These are phyloP conservation scores for Epistrophe grossulariae DNA, from an alignment of 2,888 invertebrate genomes.

Conservation along the genomic window DNA sequence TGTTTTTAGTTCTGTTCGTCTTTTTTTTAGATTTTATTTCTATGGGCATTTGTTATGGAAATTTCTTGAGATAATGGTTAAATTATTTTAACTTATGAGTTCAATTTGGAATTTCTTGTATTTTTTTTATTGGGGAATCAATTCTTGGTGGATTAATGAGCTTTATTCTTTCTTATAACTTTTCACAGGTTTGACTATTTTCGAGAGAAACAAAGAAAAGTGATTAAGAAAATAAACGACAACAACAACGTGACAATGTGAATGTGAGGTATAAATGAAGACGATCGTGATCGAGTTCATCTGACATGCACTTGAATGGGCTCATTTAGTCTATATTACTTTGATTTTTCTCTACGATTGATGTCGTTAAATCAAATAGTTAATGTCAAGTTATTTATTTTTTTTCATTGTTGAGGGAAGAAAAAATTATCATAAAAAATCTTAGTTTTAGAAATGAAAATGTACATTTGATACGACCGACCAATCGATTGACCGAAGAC, in stretches of 20 bases:
- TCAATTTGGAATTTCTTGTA: conserved; percentile 55
- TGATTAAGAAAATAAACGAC: neutral
- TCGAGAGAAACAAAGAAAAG: neutral
- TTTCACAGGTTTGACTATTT: neutral
- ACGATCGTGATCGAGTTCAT: conserved; percentile 6
- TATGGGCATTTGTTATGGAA: conserved; percentile 32
- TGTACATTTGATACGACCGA: neutral
- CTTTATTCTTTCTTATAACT: neutral
- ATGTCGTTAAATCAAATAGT: conserved; percentile 11
- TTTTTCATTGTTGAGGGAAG: neutral
- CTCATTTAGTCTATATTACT: conserved; percentile 19
- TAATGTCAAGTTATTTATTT: conserved; percentile 14
- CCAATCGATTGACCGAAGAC: neutral
- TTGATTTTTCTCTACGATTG: conserved; percentile 12
- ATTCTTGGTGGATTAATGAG: conserved; percentile 18
- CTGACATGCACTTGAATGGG: conserved; percentile 35
- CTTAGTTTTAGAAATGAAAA: neutral
- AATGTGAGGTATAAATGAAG: neutral
- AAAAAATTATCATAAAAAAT: neutral
- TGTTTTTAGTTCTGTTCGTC: conserved; percentile 21
- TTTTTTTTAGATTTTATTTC: neutral
- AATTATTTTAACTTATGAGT: conserved; percentile 57
- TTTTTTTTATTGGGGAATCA: conserved; percentile 29
- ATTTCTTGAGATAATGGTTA: conserved; percentile 38
- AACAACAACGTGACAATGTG: neutral